phyloP scores from a whole-genome alignment of 1,140 invertebrate genomes.

The Oedothorax gibbosus region DNA sequence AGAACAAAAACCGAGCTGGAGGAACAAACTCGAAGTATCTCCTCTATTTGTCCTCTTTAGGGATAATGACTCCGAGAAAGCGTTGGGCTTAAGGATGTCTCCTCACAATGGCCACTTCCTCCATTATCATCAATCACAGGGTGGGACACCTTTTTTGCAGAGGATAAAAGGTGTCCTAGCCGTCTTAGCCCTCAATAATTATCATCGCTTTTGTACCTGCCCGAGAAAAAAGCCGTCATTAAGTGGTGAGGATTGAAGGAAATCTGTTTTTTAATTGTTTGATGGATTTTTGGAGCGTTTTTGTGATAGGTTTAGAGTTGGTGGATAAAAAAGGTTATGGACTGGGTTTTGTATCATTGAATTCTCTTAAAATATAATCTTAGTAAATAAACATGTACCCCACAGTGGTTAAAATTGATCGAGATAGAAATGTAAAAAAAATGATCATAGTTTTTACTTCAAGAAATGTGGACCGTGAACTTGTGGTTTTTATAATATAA shows the following conservation, averaged over 20 bases:
- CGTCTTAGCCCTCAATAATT: slow-evolving; percentile 35
- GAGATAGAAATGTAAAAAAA: too few relatives aligned
- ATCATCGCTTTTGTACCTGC: background rate
- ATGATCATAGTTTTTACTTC: too few relatives aligned
- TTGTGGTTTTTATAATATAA: too few relatives aligned
- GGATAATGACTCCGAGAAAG: slow-evolving; percentile 26
- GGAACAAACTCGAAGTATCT: slow-evolving; percentile 22
- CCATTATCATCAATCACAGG: slow-evolving; percentile 38
- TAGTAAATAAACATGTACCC: too few relatives aligned
- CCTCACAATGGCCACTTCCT: slow-evolving; percentile 17
- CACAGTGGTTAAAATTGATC: too few relatives aligned
- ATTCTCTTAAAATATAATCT: too few relatives aligned
- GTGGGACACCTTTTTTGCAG: slow-evolving; percentile 7
- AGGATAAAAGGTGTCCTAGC: slow-evolving; percentile 26
- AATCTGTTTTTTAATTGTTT: too few relatives aligned
- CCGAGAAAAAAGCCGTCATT: slow-evolving; percentile 17
- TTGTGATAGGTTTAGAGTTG: too few relatives aligned
- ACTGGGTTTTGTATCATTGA: too few relatives aligned
- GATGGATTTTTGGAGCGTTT: too few relatives aligned
- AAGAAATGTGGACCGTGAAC: too few relatives aligned
- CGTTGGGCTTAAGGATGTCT: slow-evolving; percentile 31
- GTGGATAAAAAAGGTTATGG: too few relatives aligned
- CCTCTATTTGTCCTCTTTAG: slow-evolving; percentile 39
- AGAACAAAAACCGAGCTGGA: background rate
- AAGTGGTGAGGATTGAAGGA: background rate